These are phyloP conservation scores for Tortrix viridana DNA, from an alignment of 2,888 invertebrate genomes.

Conservation along the genomic window DNA sequence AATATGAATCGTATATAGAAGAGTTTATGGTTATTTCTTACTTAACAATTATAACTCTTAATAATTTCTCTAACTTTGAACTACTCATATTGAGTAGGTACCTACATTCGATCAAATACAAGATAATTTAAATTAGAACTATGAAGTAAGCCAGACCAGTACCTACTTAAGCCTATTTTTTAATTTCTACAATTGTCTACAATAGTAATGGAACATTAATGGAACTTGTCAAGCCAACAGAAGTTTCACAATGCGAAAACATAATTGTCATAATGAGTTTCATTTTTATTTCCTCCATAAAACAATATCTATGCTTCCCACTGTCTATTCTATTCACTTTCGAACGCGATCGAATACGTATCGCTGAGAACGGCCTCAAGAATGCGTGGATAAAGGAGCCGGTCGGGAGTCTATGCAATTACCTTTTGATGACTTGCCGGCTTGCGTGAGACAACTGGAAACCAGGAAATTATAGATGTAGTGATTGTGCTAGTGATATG, in stretches of 20 bases:
- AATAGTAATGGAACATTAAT: too few species aligned
- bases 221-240: too few species aligned
- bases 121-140: too few species aligned
- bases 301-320: constrained; percentile 24
- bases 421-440: constrained; percentile 20
- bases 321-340: constrained; percentile 35
- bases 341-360: constrained; percentile 51
- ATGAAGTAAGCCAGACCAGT: too few species aligned
- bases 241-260: neutral
- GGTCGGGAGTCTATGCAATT: constrained; percentile 47
- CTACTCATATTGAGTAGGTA: too few species aligned
- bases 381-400: constrained; percentile 53
- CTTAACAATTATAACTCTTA: neutral
- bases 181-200: too few species aligned
- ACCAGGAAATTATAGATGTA: too few species aligned
- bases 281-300: constrained; percentile 11
- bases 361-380: constrained; percentile 48
- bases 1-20: neutral
- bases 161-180: too few species aligned
- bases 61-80: too few species aligned
- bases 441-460: neutral
- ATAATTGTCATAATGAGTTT: constrained; percentile 1
- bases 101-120: too few species aligned
- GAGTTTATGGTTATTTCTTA: neutral
- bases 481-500: too few species aligned